Percentiles rank a stretch among this genome's conserved stretches.
Evolutionary conservation across 2,797 vertebrate species (phyloP).

Genomic region (Phoeniculus purpureus): DNA sequence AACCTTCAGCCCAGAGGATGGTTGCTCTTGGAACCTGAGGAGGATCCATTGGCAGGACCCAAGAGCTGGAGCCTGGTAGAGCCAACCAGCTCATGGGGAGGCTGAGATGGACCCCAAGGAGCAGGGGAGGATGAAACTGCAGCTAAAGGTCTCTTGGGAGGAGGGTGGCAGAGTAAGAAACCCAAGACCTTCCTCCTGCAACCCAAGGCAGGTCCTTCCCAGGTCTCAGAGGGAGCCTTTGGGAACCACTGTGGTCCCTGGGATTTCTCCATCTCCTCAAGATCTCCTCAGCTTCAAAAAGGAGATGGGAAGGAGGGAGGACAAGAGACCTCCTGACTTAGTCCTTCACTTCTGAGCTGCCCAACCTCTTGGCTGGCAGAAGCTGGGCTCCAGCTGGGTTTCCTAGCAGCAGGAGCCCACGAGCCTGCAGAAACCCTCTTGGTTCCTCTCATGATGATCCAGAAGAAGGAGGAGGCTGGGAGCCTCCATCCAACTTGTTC

Average conservation of each 20-base stretch:
- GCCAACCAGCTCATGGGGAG: accelerated
- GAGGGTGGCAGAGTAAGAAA: accelerated
- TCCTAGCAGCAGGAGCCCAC: background rate
- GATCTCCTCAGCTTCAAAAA: background rate
- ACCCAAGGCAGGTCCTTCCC: background rate
- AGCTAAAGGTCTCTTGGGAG: background rate
- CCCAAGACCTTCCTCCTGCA: background rate
- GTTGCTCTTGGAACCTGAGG: background rate
- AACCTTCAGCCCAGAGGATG: background rate
- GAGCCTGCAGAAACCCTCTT: background rate
- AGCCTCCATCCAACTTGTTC: background rate
- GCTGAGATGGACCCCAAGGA: accelerated
- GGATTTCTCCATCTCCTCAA: background rate
- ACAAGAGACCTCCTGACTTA: background rate
- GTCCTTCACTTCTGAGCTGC: background rate
- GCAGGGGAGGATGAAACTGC: background rate
- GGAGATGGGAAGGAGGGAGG: background rate
- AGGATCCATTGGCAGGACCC: accelerated
- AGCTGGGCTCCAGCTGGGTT: background rate
- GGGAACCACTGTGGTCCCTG: accelerated
- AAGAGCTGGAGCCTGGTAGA: background rate
- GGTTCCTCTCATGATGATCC: accelerated
- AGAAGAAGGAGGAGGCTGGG: background rate
- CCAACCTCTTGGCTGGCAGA: background rate
- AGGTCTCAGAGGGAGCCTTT: too few relatives aligned